Base-by-base conservation (phyloP, 1,140 invertebrate genomes). In the Teleopsis dalmanni region DNA sequence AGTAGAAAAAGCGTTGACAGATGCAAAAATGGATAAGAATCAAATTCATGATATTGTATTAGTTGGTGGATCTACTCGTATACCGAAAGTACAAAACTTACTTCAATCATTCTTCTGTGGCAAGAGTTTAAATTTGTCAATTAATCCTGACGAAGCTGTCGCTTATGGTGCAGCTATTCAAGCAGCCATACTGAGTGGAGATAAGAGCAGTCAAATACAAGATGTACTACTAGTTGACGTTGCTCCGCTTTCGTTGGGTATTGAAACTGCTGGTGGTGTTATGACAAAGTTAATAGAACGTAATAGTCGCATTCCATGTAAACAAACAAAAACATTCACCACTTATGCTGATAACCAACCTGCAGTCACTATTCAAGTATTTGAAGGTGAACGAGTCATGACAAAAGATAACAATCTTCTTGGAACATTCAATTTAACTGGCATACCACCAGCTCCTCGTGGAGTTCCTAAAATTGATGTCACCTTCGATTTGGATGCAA, bases 391-490 rank as follows among this genome's bases (percentile, higher is more conserved):
- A 62, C 69, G 82, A 43, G 78, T 79, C 4, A 83, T 85, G 77
- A 85, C 83, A 4, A 81, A 79, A 58, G 81, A 86, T 57, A 86
- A 87, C 68, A 85, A 88, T 61, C 59, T 85, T 3, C 68, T 90
- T 27, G 87, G 87, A 36, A 85, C 79, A 50, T 89, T 90, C 58
- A 81, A 87, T 56, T 70, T 92, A 35, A 81, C 79, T 1, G 86
- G 86, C 9, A 89, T 91, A 51, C 85, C 87, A 7, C 85, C 86
- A 22, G 87, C 86, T 18, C 87, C 87, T 0, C 74, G 87, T 14
- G 87, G 87, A 25, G 82, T 88, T 0, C 82, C 85, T 2, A 82
- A 90, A 62, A 86, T 92, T 53, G 77, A 82, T 57, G 81, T 84
- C n/a, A 75, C 72, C 25, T 81, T 80, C 56, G 76, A 80, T 56